Percentiles rank a stretch among this genome's conserved stretches.
Conservation (phyloP, 2,797 vertebrate genomes). For the Anniella stebbinsi region DNA sequence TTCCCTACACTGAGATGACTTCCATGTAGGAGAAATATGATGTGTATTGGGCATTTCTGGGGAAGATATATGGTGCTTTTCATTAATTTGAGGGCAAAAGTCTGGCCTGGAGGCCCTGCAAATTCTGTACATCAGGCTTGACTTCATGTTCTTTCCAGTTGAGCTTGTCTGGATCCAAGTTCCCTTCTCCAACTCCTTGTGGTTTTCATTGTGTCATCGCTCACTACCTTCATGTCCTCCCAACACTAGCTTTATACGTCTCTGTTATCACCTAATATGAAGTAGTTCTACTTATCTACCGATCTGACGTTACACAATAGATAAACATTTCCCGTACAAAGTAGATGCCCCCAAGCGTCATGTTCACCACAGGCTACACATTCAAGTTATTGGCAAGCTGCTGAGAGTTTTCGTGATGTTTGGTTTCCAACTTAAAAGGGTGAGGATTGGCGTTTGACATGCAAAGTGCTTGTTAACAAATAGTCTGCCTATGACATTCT, state of each 20-base stretch:
- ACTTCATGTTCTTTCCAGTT: neutral
- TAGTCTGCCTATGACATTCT: conserved; percentile 24
- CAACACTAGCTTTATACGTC: neutral
- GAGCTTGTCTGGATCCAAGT: neutral
- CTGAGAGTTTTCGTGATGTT: conserved; percentile 30
- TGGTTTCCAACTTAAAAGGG: conserved; percentile 10
- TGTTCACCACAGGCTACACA: neutral
- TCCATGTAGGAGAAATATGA: neutral
- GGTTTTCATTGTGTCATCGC: neutral
- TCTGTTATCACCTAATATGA: neutral
- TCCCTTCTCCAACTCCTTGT: neutral
- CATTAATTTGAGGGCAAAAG: neutral
- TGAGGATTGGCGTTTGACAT: conserved; percentile 32
- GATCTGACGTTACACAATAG: neutral
- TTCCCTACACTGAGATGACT: neutral
- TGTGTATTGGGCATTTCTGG: neutral
- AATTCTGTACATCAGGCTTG: neutral
- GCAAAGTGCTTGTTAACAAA: conserved; percentile 34
- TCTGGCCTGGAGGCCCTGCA: neutral
- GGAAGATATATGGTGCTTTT: neutral
- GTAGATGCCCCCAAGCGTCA: neutral
- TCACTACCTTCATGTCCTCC: neutral
- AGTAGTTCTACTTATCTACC: neutral
- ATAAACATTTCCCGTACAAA: conserved; percentile 12
- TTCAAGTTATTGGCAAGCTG: neutral